phyloP scores from a whole-genome alignment of 2,797 vertebrate species.

The Tachyglossus aculeatus region DNA sequence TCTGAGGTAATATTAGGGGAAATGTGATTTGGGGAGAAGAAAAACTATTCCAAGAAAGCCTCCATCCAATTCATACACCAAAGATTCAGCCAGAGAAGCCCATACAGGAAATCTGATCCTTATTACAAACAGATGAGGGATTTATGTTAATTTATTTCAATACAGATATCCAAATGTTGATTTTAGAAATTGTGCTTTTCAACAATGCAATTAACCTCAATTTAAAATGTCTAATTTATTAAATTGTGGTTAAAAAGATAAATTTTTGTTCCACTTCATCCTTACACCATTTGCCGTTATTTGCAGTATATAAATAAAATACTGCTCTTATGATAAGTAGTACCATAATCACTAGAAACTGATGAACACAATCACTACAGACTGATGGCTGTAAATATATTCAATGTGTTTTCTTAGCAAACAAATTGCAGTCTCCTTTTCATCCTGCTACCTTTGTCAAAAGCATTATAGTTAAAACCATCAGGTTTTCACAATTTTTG shows the following conservation, averaged over 20 bases:
- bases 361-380: background rate
- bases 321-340: too few species aligned
- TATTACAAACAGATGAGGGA: too few species aligned
- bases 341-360: background rate
- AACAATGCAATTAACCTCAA: slow-evolving; percentile 45
- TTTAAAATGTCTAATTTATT: slow-evolving; percentile 28
- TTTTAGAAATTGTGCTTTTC: slow-evolving; percentile 51
- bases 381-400: background rate
- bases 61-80: too few species aligned
- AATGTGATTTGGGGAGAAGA: too few species aligned
- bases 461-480: background rate
- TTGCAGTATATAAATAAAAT: slow-evolving; percentile 18
- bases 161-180: too few species aligned
- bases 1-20: too few species aligned
- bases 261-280: slow-evolving; percentile 47
- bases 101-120: too few species aligned
- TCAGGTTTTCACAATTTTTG: background rate
- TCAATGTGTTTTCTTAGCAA: background rate
- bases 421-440: background rate
- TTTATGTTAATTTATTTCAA: too few species aligned
- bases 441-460: background rate
- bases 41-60: too few species aligned
- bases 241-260: slow-evolving; percentile 56
- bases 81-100: too few species aligned
- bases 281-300: slow-evolving; percentile 43